Base-by-base conservation (phyloP, 1,140 invertebrate genomes). In the Drosophila takahashii region DNA sequence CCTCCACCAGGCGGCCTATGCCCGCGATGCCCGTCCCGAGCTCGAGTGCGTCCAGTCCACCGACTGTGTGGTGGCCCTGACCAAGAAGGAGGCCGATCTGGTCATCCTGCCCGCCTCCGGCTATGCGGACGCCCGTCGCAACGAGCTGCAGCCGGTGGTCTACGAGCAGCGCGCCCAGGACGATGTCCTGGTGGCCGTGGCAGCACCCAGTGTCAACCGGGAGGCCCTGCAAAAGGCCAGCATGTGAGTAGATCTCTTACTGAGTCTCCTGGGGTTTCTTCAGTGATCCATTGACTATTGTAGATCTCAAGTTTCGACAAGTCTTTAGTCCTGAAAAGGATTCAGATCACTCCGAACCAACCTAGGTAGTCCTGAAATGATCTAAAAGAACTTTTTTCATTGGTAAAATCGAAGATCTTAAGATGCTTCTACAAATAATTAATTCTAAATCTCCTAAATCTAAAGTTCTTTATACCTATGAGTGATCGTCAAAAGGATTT, bases 1-100 rank as follows among this genome's bases (percentile, higher is more conserved):
- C 0, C 93, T 96, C 58, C 93, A 94, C 1, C 93, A 94, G 64
- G 95, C 95, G 13, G 95, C 96, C 1, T 95, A 95, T 83, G 95
- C 96, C 0, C 93, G 96, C 56, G 94, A 96, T 75, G 95, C 96
- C 15, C 93, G 96, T 1, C 96, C 96, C 0, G 93, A 93, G 48
- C 92, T 97, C 9, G 94, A 95, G 52, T 97, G 96, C 76, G 91
- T 95, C 1, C 86, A 94, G 26, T 92, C 94, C 11, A 92, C 93
- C 0, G 94, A 94, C 8, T 98, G 97, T 84, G 92, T 97, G 71
- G 93, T 95, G 52, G 93, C 93, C 11, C 93, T 98, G 41, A 26
- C 53, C 47, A 72, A 48, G 10, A 54, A 61, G 36, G 80, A 90
- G 42, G 79, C 87, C 1, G 92, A 92, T 57, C 52, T 90, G 50